These are phyloP conservation scores for Acanthochromis polyacanthus DNA, from an alignment of 2,113 vertebrate species.

Conservation along the genomic window DNA sequence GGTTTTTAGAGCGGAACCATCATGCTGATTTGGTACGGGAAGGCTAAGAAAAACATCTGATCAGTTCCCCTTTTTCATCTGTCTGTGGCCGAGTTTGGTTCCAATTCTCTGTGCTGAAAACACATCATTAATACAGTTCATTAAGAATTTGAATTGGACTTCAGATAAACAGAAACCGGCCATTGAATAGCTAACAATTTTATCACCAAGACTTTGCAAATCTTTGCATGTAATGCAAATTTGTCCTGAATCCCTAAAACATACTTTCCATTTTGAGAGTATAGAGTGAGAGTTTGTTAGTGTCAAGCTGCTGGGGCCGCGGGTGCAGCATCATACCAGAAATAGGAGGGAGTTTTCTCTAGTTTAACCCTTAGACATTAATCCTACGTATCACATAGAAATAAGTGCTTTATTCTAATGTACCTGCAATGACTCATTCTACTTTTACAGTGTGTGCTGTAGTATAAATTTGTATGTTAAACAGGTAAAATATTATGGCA, in stretches of 20 bases:
- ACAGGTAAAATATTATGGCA: not conserved
- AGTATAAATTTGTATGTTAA: not conserved
- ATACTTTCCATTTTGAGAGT: not conserved
- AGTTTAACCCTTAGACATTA: conserved; percentile 12
- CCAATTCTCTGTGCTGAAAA: not conserved
- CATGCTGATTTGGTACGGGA: not conserved
- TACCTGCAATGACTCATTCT: not conserved
- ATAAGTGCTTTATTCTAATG: not conserved
- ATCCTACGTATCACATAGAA: not conserved
- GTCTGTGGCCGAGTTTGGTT: not conserved
- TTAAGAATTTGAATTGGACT: not conserved
- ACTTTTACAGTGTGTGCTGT: not conserved
- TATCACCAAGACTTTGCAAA: too few species aligned
- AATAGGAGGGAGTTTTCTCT: not conserved
- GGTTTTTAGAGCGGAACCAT: not conserved
- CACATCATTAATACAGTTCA: not conserved
- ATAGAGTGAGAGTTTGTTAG: not conserved
- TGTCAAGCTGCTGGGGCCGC: not conserved
- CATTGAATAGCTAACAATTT: not conserved
- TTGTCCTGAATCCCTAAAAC: not conserved
- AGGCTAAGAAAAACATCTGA: not conserved
- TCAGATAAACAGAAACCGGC: not conserved
- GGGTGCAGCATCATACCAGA: not conserved
- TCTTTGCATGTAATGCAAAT: conserved; percentile 14
- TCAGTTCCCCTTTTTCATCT: not conserved